Conservation (phyloP, 2,888 invertebrate genomes). For the Cephus runcator region DNA sequence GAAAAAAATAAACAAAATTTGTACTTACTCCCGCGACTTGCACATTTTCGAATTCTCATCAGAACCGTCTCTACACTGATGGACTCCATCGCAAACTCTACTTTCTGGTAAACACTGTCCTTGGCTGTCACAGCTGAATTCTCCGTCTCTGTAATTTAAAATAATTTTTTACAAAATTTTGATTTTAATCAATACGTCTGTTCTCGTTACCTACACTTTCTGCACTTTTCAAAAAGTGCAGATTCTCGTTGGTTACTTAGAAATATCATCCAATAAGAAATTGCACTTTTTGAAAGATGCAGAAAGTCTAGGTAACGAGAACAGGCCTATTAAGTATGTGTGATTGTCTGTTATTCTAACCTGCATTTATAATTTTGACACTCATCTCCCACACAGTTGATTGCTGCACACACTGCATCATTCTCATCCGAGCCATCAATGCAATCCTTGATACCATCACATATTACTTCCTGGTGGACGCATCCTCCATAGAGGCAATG, state of each 20-base stretch:
- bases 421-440: constrained; percentile 47
- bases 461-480: constrained; percentile 43
- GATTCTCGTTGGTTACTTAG: too few species aligned
- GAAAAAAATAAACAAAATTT: neutral
- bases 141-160: constrained; percentile 22
- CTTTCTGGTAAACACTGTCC: constrained; percentile 38
- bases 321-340: neutral
- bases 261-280: too few species aligned
- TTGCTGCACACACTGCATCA: constrained; percentile 28
- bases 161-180: neutral
- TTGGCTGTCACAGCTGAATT: constrained; percentile 41
- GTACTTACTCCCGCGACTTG: constrained; percentile 28
- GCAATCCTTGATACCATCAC: constrained; percentile 49
- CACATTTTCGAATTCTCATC: constrained; percentile 43
- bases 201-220: too few species aligned
- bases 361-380: constrained; percentile 38
- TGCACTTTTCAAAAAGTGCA: too few species aligned
- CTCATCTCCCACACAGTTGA: constrained; percentile 34
- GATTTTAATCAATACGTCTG: too few species aligned
- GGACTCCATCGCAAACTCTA: constrained; percentile 44
- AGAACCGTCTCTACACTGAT: constrained; percentile 46
- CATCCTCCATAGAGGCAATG: constrained; percentile 49
- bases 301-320: too few species aligned
- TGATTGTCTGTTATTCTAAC: constrained; percentile 21
- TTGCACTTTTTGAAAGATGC: too few species aligned